Base-by-base conservation (phyloP, 2,888 invertebrate species). In the Nesidiocoris tenuis region DNA sequence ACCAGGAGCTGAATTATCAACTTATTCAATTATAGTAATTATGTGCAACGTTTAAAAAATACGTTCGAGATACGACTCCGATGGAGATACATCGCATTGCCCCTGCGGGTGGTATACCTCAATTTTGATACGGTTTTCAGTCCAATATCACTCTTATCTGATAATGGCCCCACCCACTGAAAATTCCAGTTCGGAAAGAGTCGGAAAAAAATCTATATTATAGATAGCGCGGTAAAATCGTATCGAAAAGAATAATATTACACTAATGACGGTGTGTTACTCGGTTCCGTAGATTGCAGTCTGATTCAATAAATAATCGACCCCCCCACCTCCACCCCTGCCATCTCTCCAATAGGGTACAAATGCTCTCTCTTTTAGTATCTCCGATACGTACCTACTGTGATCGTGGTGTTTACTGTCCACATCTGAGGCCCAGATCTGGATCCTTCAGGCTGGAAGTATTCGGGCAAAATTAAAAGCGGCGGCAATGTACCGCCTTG, bases 221-320 rank as follows among this genome's bases (percentile, higher is more conserved):
- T 39, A 39, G 72, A 72, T 72, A 72, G 54, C 72, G 61, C 54
- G 72, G 63, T 12, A 61, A 72, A 72, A 61, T 72, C 72, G 61
- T 61, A 25, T 63, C 12, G 9, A 61, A 72, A 72, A 72, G 72
- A 72, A 72, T 72, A 72, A 72, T 72, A 61, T 72, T 72, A 72
- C 72, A 22, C 63, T 72, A 72, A 72, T 72, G 72, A 72, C 72
- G 61, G 72, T 61, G 72, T 72, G 39, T 39, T 39, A 39, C 39
- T 12, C 39, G 39, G 39, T 39, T 39, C 12, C 3, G 3, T 7
- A 39, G 39, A 39, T 39, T 39, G 39, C 39, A 39, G 39, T 39
- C 39, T 39, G 39, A 39, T 39, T 39, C 39, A 39, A 39, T 39
- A 39, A 39, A 39, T 39, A 39, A 39, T 39, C 5, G 39, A 3